Conservation (phyloP, 2,888 invertebrate genomes). For the Philhelius pedissequus region DNA sequence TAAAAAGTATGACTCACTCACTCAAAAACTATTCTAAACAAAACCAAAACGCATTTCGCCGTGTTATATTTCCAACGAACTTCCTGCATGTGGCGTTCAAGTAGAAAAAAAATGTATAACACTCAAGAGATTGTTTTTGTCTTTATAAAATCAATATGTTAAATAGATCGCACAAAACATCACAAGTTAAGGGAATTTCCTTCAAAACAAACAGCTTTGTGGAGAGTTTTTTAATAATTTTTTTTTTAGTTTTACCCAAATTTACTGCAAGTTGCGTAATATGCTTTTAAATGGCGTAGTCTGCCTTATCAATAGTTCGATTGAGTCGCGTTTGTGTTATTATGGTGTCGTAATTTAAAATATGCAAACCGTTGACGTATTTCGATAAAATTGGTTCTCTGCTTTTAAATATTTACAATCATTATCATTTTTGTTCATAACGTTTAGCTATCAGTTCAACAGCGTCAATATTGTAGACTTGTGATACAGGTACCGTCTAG, state of each 20-base stretch:
- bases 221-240: constrained; percentile 1
- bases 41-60: too few species aligned
- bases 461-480: background rate
- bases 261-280: constrained; percentile 9
- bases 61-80: too few species aligned
- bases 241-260: background rate
- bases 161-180: too few species aligned
- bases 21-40: too few species aligned
- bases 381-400: background rate
- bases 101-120: too few species aligned
- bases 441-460: background rate
- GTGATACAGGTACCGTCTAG: too few species aligned
- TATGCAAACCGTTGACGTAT: constrained; percentile 16
- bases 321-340: background rate
- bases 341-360: background rate
- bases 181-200: too few species aligned
- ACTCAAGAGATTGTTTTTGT: too few species aligned
- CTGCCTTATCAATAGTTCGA: constrained; percentile 8
- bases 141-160: too few species aligned
- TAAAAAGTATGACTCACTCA: too few species aligned
- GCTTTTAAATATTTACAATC: background rate
- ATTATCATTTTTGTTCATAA: background rate
- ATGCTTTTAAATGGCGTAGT: background rate
- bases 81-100: too few species aligned
- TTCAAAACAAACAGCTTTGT: too few species aligned